Evolutionary conservation across 2,888 invertebrate genomes (phyloP).

Genomic region (Acrocyrtus sp.): DNA sequence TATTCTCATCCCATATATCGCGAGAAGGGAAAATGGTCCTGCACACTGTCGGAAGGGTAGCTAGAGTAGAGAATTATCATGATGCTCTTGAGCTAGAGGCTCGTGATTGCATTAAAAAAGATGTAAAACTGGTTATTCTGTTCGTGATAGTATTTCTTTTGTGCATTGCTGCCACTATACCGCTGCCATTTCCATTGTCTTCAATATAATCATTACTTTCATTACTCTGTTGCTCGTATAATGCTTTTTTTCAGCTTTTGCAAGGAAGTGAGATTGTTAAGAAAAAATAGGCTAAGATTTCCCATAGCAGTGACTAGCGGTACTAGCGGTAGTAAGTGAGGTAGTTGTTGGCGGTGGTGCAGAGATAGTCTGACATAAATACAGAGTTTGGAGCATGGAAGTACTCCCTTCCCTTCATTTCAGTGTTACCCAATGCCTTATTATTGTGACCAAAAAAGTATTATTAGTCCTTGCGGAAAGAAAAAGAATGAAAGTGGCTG

Average conservation of each 20-base stretch:
- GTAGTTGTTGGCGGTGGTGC: neutral
- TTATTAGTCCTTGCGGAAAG: neutral
- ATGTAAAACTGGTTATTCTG: constrained; percentile 7
- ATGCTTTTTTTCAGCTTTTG: neutral
- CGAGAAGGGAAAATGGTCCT: too few species aligned
- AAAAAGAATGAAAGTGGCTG: neutral
- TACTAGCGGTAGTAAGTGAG: neutral
- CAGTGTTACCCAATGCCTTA: too few species aligned
- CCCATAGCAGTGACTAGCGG: neutral
- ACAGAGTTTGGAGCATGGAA: too few species aligned
- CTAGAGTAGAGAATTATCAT: neutral
- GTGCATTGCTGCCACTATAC: neutral
- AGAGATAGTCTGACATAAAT: too few species aligned
- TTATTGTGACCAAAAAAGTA: neutral
- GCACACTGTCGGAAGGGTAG: neutral
- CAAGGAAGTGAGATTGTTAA: neutral
- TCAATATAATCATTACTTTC: neutral
- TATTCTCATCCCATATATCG: neutral
- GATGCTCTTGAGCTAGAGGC: neutral
- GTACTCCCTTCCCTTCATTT: too few species aligned
- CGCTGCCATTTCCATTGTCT: neutral
- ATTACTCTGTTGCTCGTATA: neutral
- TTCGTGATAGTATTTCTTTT: neutral
- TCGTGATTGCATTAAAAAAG: constrained; percentile 30
- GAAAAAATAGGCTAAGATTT: neutral